Conservation (phyloP, 2,797 vertebrate genomes). For the Lithobates pipiens region DNA sequence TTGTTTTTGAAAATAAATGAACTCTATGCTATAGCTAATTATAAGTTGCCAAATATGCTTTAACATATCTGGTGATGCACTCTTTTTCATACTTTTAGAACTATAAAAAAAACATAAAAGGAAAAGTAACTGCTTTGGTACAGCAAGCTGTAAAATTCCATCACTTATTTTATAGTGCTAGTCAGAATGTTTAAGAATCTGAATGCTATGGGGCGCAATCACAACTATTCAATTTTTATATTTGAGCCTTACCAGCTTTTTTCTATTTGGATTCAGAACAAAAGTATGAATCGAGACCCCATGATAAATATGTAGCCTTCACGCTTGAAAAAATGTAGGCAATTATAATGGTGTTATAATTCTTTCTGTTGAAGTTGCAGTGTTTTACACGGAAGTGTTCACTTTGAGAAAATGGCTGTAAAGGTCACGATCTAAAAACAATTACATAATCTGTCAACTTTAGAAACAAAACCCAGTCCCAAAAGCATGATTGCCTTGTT, state of each 20-base stretch:
- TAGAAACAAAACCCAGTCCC: constrained; percentile 30
- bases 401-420: constrained; percentile 10
- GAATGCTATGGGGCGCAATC: too few relatives aligned
- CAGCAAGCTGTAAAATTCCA: too few relatives aligned
- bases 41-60: too few relatives aligned
- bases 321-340: background rate
- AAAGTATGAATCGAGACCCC: background rate
- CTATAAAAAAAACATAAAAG: too few relatives aligned
- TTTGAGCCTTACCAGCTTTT: background rate
- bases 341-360: background rate
- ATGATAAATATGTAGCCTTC: background rate
- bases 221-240: too few relatives aligned
- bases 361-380: background rate
- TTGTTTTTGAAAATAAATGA: too few relatives aligned
- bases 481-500: constrained; percentile 16
- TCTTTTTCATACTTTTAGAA: too few relatives aligned
- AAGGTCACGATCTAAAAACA: constrained; percentile 6
- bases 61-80: too few relatives aligned
- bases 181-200: too few relatives aligned
- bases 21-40: too few relatives aligned
- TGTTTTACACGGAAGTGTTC: background rate
- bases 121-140: too few relatives aligned
- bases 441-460: constrained; percentile 17
- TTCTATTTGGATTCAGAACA: background rate
- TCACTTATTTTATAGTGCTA: too few relatives aligned